phyloP scores from a whole-genome alignment of 2,113 vertebrate species.

The Tor tambroides region DNA sequence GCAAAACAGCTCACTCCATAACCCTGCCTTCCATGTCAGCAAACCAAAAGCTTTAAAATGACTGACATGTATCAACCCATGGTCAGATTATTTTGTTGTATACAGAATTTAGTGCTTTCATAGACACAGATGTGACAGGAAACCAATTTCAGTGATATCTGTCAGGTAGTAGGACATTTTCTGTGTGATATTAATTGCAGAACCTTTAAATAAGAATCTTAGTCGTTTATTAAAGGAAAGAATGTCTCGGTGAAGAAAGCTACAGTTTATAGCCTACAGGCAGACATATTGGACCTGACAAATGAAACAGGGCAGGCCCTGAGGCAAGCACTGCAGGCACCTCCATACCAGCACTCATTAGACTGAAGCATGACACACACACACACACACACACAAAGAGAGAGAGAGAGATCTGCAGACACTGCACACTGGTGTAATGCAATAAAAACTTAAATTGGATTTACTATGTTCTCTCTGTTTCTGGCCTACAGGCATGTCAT shows the following conservation, averaged over 20 bases:
- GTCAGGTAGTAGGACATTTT: not conserved
- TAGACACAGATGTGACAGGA: not conserved
- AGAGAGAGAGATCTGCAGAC: conserved; percentile 23
- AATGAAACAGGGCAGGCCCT: conserved; percentile 16
- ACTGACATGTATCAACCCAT: not conserved
- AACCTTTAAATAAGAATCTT: not conserved
- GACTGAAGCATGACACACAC: not conserved
- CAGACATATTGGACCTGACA: not conserved
- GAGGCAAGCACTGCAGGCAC: not conserved
- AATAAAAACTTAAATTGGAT: conserved; percentile 72
- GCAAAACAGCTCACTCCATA: not conserved
- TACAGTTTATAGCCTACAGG: not conserved
- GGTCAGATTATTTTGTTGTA: not conserved
- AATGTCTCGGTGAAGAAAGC: not conserved
- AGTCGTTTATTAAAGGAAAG: not conserved
- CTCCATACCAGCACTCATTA: conserved; percentile 18
- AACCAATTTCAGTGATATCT: not conserved
- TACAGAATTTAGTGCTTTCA: not conserved
- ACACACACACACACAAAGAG: conserved; percentile 35
- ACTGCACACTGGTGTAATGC: conserved; percentile 63
- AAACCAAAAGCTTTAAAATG: not conserved
- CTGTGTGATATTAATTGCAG: not conserved
- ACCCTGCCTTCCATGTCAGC: not conserved
- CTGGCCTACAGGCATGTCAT: conserved; percentile 54
- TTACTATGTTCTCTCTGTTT: conserved; percentile 62